Evolutionary conservation across 2,797 vertebrate species (phyloP).

Genomic region (Acanthurus tractus): DNA sequence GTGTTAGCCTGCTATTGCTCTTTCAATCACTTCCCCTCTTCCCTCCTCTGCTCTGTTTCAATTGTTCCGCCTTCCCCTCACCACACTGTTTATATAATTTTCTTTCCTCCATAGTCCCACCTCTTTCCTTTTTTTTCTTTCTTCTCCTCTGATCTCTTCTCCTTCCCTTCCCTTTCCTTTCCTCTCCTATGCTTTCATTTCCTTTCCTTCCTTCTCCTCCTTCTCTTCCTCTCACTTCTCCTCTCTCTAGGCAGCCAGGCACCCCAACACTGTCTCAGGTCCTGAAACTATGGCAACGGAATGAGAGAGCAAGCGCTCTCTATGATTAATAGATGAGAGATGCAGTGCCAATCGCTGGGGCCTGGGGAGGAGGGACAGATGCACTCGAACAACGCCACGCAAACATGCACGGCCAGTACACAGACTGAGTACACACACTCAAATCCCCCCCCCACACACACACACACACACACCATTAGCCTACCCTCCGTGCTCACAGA

Average conservation of each 20-base stretch:
- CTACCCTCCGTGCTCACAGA: slow-evolving; percentile 52
- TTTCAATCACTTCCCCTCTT: slow-evolving; percentile 83
- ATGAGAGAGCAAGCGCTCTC: slow-evolving; percentile 94
- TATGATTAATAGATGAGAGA: slow-evolving; percentile 99
- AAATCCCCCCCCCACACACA: slow-evolving; percentile 42
- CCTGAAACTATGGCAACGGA: slow-evolving; percentile 99
- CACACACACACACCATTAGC: slow-evolving; percentile 65
- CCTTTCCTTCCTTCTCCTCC: slow-evolving; percentile 75
- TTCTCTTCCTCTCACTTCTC: slow-evolving; percentile 85
- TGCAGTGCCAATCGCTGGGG: slow-evolving; percentile 89
- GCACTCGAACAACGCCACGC: slow-evolving; percentile 75
- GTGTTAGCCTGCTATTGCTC: slow-evolving; percentile 66
- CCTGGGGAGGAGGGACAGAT: slow-evolving; percentile 86
- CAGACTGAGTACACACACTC: slow-evolving; percentile 52
- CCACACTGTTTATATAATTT: slow-evolving; percentile 53
- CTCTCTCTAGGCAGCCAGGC: slow-evolving; percentile 92
- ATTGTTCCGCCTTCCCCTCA: slow-evolving; percentile 59
- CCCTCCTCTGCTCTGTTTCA: slow-evolving; percentile 79
- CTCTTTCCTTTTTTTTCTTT: slow-evolving; percentile 66
- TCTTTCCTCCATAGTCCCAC: slow-evolving; percentile 47
- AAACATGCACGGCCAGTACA: slow-evolving; percentile 62
- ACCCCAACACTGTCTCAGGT: slow-evolving; percentile 95
- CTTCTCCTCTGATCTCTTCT: slow-evolving; percentile 80
- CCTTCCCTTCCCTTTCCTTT: slow-evolving; percentile 69
- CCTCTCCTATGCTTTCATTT: slow-evolving; percentile 72